phyloP scores from a whole-genome alignment of 2,888 invertebrate genomes.

The Drosophila meridionalis region DNA sequence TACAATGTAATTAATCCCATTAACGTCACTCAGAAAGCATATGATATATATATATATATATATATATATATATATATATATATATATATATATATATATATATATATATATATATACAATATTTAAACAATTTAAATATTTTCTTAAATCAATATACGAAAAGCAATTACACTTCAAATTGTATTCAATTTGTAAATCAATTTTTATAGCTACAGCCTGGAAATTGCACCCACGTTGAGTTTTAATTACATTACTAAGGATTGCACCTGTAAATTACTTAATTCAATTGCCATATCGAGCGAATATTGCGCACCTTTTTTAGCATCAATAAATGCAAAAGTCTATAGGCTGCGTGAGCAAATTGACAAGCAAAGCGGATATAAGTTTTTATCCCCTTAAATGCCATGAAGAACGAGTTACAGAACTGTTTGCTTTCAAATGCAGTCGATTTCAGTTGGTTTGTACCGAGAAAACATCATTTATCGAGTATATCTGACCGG shows the following conservation, averaged over 20 bases:
- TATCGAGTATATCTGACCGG: neutral
- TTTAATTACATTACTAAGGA: neutral
- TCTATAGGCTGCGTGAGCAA: neutral
- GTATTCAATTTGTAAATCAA: neutral
- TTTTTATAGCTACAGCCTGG: neutral
- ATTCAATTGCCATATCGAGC: neutral
- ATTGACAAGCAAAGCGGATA: neutral
- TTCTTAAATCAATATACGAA: neutral
- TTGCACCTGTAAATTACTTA: neutral
- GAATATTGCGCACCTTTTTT: neutral
- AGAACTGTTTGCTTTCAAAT: slow-evolving; percentile 52
- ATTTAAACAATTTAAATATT: neutral
- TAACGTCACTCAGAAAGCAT: neutral
- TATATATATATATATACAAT: too few species aligned
- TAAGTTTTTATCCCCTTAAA: neutral
- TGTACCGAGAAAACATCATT: neutral
- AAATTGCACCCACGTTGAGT: neutral
- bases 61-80: too few species aligned
- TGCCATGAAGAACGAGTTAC: slow-evolving; percentile 12
- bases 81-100: too few species aligned
- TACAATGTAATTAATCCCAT: neutral
- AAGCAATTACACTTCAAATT: neutral
- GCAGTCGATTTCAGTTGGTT: neutral
- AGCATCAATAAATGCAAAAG: neutral
- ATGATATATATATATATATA: too few species aligned